Evolutionary conservation across 2,113 vertebrate species (phyloP).

Genomic region (Eulacestoma nigropectus): DNA sequence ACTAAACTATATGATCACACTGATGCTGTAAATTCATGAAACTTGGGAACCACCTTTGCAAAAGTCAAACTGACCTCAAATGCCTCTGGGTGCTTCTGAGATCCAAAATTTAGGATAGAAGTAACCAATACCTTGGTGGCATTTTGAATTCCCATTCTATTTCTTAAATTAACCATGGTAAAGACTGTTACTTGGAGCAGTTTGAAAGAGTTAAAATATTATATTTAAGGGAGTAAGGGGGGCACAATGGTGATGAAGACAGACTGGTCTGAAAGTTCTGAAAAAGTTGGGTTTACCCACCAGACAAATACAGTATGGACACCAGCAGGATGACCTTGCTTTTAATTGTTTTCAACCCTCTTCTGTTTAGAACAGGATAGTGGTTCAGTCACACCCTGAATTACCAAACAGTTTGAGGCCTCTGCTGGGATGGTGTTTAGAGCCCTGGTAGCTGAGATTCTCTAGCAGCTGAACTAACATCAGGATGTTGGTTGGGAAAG

Average conservation of each 20-base stretch:
- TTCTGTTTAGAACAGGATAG: not conserved
- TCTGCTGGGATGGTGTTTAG: not conserved
- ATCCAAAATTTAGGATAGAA: not conserved
- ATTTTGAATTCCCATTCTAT: not conserved
- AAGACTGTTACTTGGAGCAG: not conserved
- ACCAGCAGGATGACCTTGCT: not conserved
- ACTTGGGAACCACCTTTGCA: not conserved
- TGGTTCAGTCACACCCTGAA: not conserved
- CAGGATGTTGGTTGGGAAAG: not conserved
- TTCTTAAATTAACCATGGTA: not conserved
- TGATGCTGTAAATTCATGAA: not conserved
- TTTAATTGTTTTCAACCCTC: not conserved
- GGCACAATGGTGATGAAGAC: not conserved
- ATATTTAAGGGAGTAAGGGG: not conserved
- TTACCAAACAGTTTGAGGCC: not conserved
- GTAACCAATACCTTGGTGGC: not conserved
- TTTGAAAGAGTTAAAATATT: not conserved
- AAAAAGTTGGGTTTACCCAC: not conserved
- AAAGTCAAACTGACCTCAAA: not conserved
- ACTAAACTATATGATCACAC: not conserved
- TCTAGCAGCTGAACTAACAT: not conserved
- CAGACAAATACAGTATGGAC: not conserved
- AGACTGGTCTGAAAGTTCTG: not conserved
- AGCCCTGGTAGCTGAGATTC: not conserved
- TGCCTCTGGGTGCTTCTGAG: not conserved